Evolutionary conservation across 2,888 invertebrate genomes (phyloP).

Genomic region (Caenorhabditis zanzibari): DNA sequence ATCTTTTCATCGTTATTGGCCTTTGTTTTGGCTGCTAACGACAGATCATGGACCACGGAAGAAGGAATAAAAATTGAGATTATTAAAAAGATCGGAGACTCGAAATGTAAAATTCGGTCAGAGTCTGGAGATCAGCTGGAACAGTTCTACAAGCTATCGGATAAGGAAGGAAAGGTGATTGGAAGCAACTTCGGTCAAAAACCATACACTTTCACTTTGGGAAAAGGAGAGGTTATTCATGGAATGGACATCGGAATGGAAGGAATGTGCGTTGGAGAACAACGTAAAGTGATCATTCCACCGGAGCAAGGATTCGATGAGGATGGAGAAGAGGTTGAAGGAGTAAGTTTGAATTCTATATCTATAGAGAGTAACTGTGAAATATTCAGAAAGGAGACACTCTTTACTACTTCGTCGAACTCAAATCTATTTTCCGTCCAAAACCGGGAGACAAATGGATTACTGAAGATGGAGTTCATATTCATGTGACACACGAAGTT

Average conservation of each 20-base stretch:
- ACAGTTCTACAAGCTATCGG: constrained; percentile 82
- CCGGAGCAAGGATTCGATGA: constrained; percentile 80
- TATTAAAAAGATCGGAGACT: constrained; percentile 82
- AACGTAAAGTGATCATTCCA: constrained; percentile 79
- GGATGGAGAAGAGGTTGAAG: constrained; percentile 74
- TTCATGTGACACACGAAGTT: constrained; percentile 80
- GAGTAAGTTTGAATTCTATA: constrained; percentile 37
- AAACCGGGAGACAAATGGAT: constrained; percentile 82
- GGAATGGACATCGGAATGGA: constrained; percentile 81
- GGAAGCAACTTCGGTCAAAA: constrained; percentile 82
- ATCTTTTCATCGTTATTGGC: constrained; percentile 25
- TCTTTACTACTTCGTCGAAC: constrained; percentile 82
- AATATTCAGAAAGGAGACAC: constrained; percentile 75
- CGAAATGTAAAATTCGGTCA: constrained; percentile 80
- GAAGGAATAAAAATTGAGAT: constrained; percentile 83
- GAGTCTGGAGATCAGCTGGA: constrained; percentile 81
- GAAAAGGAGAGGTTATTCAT: constrained; percentile 79
- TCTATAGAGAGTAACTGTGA: background rate
- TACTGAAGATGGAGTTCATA: constrained; percentile 81
- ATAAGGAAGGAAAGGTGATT: constrained; percentile 81
- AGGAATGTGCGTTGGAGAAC: constrained; percentile 82
- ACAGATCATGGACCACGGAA: constrained; percentile 81
- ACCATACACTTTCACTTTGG: constrained; percentile 81
- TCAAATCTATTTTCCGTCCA: constrained; percentile 82
- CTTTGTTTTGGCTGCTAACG: constrained; percentile 53